Conservation (phyloP, 2,797 vertebrate species). For the Australoheros facetus region DNA sequence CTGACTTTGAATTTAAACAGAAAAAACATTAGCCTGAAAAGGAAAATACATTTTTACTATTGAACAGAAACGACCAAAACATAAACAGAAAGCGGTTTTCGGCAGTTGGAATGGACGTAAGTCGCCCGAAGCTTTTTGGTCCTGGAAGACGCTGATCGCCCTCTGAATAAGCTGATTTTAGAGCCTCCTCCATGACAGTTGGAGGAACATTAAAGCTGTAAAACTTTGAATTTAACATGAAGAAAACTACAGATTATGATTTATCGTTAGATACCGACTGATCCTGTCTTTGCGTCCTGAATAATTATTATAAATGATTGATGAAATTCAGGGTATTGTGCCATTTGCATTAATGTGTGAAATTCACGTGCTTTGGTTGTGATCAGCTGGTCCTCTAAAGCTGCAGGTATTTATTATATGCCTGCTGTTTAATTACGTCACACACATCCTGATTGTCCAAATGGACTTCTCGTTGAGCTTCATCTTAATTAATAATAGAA, state of each 20-base stretch:
- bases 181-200: not conserved
- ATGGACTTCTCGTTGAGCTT: not conserved
- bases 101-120: not conserved
- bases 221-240: not conserved
- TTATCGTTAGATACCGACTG: rapidly evolving
- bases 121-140: not conserved
- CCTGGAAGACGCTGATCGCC: not conserved
- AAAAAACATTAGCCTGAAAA: not conserved
- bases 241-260: not conserved
- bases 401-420: not conserved
- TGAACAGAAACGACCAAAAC: not conserved
- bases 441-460: not conserved
- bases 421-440: not conserved
- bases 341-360: too few species aligned
- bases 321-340: not conserved
- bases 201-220: not conserved
- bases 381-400: not conserved
- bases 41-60: rapidly evolving
- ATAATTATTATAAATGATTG: not conserved
- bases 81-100: not conserved
- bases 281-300: not conserved
- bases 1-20: not conserved
- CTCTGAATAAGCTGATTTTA: not conserved
- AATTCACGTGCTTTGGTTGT: not conserved
- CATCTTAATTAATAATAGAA: rapidly evolving